Conservation (phyloP, 2,113 vertebrate species). For the Grammomys dolichurus region DNA sequence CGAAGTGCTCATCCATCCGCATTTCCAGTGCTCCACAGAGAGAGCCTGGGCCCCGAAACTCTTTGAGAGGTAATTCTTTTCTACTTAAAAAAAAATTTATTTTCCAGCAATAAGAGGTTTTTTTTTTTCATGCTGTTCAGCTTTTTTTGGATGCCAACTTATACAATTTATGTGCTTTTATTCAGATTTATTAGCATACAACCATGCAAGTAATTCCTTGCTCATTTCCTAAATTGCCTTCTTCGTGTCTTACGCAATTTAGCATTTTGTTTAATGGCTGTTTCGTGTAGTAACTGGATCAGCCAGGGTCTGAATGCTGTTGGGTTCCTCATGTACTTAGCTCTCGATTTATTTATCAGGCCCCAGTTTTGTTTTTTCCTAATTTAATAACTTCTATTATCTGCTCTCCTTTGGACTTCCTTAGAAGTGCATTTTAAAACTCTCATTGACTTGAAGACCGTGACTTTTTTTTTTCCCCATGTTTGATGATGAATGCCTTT, state of each 20-base stretch:
- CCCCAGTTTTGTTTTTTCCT: not conserved
- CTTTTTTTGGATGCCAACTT: not conserved
- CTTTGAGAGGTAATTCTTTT: not conserved
- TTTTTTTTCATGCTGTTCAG: not conserved
- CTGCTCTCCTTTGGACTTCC: not conserved
- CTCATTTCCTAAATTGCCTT: not conserved
- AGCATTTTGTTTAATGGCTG: not conserved
- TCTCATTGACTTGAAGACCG: not conserved
- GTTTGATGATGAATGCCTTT: not conserved
- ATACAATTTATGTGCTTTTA: constrained; percentile 22
- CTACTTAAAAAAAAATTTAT: not conserved
- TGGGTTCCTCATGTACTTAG: not conserved
- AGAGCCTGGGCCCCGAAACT: not conserved
- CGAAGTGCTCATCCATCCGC: not conserved
- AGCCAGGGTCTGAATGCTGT: not conserved
- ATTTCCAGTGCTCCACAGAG: not conserved
- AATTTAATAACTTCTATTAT: not conserved
- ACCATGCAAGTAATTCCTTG: not conserved
- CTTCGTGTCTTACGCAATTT: not conserved
- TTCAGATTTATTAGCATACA: constrained; percentile 24
- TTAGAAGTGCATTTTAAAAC: not conserved
- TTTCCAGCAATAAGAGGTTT: not conserved
- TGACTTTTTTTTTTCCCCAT: not conserved
- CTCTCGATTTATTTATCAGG: not conserved
- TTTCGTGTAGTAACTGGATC: not conserved